These are phyloP conservation scores for Prenolepis imparis DNA, from an alignment of 2,888 invertebrate species.

Conservation along the genomic window DNA sequence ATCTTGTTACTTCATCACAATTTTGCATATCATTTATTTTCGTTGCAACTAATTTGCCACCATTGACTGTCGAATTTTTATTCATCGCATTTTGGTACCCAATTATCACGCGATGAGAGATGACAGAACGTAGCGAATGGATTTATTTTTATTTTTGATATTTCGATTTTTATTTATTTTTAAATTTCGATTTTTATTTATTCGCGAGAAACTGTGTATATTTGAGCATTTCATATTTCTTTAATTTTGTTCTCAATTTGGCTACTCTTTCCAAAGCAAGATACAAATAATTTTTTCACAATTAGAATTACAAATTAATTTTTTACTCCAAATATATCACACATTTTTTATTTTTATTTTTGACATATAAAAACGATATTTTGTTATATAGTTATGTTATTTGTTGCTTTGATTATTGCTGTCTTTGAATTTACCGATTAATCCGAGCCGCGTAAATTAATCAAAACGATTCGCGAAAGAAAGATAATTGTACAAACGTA, in stretches of 20 bases:
- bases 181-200: constrained; percentile 3
- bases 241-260: background rate
- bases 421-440: background rate
- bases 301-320: background rate
- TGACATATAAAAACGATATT: no score
- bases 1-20: constrained; percentile 11
- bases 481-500: background rate
- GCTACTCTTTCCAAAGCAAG: background rate
- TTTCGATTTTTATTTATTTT: background rate
- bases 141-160: background rate
- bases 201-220: background rate
- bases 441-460: background rate
- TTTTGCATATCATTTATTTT: constrained; percentile 54
- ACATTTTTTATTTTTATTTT: background rate
- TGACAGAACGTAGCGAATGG: background rate
- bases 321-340: background rate
- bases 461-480: background rate
- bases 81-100: constrained; percentile 27
- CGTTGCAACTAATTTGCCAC: constrained; percentile 36
- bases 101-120: background rate
- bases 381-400: no score
- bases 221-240: background rate
- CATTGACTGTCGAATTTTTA: constrained; percentile 37
- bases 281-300: background rate
- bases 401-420: background rate